Percentiles rank a stretch among this genome's conserved stretches.
Conservation (phyloP, 1,140 invertebrate genomes). For the Coelopa frigida region DNA sequence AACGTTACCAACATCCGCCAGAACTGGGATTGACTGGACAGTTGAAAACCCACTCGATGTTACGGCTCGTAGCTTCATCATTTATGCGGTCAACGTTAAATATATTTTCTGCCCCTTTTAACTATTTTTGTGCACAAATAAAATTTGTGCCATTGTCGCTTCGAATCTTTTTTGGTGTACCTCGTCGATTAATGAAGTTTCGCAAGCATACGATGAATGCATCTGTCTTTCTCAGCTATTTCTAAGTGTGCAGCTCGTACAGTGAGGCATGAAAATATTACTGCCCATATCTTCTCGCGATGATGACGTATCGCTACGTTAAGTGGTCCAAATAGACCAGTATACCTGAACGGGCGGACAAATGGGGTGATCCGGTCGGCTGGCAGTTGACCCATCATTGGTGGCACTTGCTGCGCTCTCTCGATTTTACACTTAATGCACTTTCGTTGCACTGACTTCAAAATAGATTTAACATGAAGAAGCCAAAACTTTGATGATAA, state of each 20-base stretch:
- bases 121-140: slow-evolving; percentile 1
- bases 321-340: not conserved
- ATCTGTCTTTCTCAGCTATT: slow-evolving; percentile 2
- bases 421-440: slow-evolving; percentile 1
- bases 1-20: too few relatives aligned
- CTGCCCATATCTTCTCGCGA: slow-evolving; percentile 2
- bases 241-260: slow-evolving; percentile 14
- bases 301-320: not conserved
- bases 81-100: too few relatives aligned
- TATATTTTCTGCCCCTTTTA: too few relatives aligned
- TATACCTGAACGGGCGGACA: slow-evolving; percentile 3
- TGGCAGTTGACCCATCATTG: slow-evolving; percentile 5
- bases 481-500: slow-evolving; percentile 8
- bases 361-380: slow-evolving; percentile 1
- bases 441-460: not conserved
- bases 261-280: slow-evolving; percentile 7
- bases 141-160: slow-evolving; percentile 15
- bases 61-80: too few relatives aligned
- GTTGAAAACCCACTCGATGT: too few relatives aligned
- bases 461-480: not conserved
- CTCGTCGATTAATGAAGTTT: slow-evolving; percentile 7
- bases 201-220: slow-evolving; percentile 9
- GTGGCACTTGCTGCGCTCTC: not conserved
- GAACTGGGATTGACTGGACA: too few relatives aligned
- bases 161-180: slow-evolving; percentile 4